Evolutionary conservation across 2,888 invertebrate species (phyloP).

Genomic region (Esperia sulphurella): DNA sequence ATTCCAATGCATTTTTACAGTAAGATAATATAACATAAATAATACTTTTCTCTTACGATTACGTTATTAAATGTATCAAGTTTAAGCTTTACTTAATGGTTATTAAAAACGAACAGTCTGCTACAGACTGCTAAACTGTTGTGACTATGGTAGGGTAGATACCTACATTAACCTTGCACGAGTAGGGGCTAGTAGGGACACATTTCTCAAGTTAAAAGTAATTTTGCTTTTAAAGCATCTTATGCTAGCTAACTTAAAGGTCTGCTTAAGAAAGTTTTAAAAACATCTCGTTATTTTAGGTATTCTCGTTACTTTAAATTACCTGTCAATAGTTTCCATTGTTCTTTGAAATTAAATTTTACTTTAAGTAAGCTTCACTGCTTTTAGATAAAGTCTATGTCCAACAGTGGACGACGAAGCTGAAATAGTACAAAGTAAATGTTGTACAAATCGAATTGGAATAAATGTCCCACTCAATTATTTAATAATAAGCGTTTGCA

Average conservation of each 20-base stretch:
- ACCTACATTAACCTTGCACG: constrained; percentile 44
- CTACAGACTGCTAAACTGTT: constrained; percentile 28
- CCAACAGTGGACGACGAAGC: too few species aligned
- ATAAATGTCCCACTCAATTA: too few species aligned
- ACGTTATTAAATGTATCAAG: constrained; percentile 20
- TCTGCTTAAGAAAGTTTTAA: constrained; percentile 11
- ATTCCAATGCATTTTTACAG: constrained; percentile 33
- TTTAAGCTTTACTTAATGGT: constrained; percentile 26
- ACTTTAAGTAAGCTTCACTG: too few species aligned
- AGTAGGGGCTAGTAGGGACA: constrained; percentile 47
- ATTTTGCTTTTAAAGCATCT: constrained; percentile 50
- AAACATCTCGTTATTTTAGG: constrained; percentile 9
- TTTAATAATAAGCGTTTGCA: too few species aligned
- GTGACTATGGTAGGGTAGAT: constrained; percentile 25
- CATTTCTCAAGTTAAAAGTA: constrained; percentile 40
- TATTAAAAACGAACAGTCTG: constrained; percentile 44
- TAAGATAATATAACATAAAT: constrained; percentile 45
- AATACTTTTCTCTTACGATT: constrained; percentile 44
- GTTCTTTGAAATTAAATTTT: too few species aligned
- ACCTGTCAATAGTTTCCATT: neutral
- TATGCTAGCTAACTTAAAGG: constrained; percentile 21
- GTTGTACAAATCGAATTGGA: too few species aligned
- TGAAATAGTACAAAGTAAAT: too few species aligned
- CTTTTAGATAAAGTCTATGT: too few species aligned
- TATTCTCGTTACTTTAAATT: neutral